Evolutionary conservation across 2,113 vertebrate genomes (phyloP), one percentile per base, ranked within the genome.

Genomic region (Castor canadensis): DNA sequence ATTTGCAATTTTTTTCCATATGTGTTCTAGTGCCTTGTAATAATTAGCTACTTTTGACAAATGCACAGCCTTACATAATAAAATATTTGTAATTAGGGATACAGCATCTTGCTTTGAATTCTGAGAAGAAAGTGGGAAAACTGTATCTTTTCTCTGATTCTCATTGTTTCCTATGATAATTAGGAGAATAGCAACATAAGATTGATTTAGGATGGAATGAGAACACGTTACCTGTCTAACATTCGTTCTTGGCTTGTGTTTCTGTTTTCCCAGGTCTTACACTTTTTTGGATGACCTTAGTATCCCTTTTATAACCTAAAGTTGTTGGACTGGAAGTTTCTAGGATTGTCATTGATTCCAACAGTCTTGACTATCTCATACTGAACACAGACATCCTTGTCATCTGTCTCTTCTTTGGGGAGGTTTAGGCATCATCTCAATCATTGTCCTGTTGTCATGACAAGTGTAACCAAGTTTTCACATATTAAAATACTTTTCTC

Each of bases 151-250:
- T 43, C 15, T 71, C 24, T 45, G 35, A 69, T 45, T 6, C 52
- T 93, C 32, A 45, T 30, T 73, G 75, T 92, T 64, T 47, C 22
- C 15, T 77, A 28, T 13, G 66, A 2, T 38, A 66, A 45, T 54
- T 77, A 10, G 24, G n/a, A 72, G 5, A 72, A 35, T 86, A n/a
- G 24, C 56, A 20, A 32, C 26, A 76, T 52, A 49, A 15, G 35
- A 0, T 35, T 45, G 62, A 22, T 26, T 69, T 28, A 38, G 24
- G 35, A 28, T 56, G 13, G 35, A 28, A 79, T 16, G 6, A 73
- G 54, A 72, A 7, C 35, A n/a, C 0, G 3, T 6, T 4, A 52
- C 0, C 2, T 43, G 35, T 22, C 26, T n/a, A 30, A 28, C 22
- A 30, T 19, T 89, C n/a, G 38, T 7, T 69, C 6, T 1, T 40